A percentile compares a stretch with the other conserved stretches of the same genome.
These are phyloP conservation scores for Eonycteris spelaea DNA, from an alignment of 2,113 vertebrate genomes.

Conservation along the genomic window DNA sequence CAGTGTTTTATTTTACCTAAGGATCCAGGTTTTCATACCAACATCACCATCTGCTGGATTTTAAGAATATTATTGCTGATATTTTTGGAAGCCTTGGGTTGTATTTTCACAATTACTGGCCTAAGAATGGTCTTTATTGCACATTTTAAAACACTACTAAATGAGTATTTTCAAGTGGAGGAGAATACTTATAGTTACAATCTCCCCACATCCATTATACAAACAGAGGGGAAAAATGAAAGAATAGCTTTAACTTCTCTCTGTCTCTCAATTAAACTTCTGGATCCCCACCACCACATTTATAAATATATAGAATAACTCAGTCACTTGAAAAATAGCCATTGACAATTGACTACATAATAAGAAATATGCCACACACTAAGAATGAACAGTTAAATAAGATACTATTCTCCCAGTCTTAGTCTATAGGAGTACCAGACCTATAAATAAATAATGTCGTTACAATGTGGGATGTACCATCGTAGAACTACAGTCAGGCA, in stretches of 20 bases:
- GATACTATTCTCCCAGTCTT: background rate
- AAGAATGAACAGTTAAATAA: background rate
- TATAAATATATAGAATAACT: background rate
- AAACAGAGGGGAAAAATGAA: background rate
- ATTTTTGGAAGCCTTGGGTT: background rate
- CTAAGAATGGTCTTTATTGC: background rate
- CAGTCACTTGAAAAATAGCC: background rate
- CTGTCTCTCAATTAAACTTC: background rate
- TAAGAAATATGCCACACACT: background rate
- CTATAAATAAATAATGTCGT: background rate
- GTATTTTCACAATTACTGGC: constrained; percentile 25
- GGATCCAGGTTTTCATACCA: background rate
- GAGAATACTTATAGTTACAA: background rate
- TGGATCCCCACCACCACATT: background rate
- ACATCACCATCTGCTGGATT: constrained; percentile 39
- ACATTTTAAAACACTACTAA: background rate
- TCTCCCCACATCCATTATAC: background rate
- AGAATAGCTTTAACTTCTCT: background rate
- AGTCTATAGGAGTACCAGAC: background rate
- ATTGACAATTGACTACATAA: background rate
- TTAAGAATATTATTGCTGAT: constrained; percentile 8
- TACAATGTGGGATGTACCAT: background rate
- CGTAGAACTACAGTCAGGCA: background rate
- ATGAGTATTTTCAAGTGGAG: background rate
- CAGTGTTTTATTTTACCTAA: background rate